Conservation (phyloP, 2,797 vertebrate genomes). For the Phalloptychus januarius region DNA sequence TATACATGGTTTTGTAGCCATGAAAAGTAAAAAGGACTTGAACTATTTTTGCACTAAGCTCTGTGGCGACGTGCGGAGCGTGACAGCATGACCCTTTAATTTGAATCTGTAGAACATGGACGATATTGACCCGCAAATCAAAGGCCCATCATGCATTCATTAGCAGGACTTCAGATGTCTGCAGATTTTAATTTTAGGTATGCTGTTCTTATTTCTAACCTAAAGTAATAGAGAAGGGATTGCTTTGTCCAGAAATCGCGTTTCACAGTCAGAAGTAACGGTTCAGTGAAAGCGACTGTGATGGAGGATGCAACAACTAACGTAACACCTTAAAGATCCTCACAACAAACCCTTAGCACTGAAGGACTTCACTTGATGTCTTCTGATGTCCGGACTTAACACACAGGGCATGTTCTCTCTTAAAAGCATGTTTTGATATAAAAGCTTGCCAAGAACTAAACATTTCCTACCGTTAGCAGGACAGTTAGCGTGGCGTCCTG, state of each 20-base stretch:
- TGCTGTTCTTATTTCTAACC: conserved; percentile 16
- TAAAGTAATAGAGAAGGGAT: conserved; percentile 4
- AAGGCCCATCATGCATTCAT: background rate
- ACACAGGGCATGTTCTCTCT: conserved; percentile 66
- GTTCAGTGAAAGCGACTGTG: conserved; percentile 44
- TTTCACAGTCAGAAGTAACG: conserved; percentile 13
- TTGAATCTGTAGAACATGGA: conserved; percentile 50
- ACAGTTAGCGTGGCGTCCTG: conserved; percentile 26
- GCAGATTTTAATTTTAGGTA: conserved; percentile 25
- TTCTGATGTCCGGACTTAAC: conserved; percentile 47
- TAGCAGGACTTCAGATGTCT: conserved; percentile 8
- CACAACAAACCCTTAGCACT: conserved; percentile 14
- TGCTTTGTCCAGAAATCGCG: background rate
- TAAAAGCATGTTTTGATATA: conserved; percentile 74
- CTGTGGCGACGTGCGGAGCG: conserved; percentile 52
- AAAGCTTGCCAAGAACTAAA: conserved; percentile 65
- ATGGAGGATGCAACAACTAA: conserved; percentile 23
- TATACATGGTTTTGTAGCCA: conserved; percentile 10
- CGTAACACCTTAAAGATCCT: conserved; percentile 47
- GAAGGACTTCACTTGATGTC: conserved; percentile 24
- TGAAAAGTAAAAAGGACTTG: conserved; percentile 59
- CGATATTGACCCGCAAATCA: conserved; percentile 45
- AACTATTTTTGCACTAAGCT: conserved; percentile 82
- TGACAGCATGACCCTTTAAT: conserved; percentile 82
- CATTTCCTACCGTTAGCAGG: conserved; percentile 52